Evolutionary conservation across 53 echinoderm and acorn worm genomes (phyloP), one percentile per base, ranked within the genome.

Genomic region (Luidia sarsii): DNA sequence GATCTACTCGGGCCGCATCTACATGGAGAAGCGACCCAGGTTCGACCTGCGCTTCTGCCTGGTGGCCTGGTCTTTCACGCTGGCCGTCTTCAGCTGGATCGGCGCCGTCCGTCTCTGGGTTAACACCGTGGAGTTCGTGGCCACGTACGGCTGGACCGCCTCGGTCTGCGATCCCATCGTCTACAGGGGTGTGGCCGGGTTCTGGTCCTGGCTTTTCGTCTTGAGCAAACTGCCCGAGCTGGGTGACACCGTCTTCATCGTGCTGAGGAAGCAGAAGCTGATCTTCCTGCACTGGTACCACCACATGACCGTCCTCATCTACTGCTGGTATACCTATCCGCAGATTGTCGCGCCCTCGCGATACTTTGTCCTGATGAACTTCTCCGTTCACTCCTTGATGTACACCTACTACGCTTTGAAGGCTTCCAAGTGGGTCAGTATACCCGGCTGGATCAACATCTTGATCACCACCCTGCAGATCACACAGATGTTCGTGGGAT

Each of bases 261-360:
- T 96, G n/a, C 87, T 96, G 3, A 82, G 93, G 24, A 96, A 96
- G 64, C 93, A 93, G 81, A 88, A 79, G 25, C 68, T 96, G 51
- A 96, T 96, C 46, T 96, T 96, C 54, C 91, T 96, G 15, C 97
- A 96, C 72, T 96, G 97, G 97, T 96, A 96, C 41, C 97, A 96
- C 36, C 97, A 96, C 80, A 90, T 93, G 39, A 96, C 97, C 0
- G 97, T 96, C 8, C 86, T 96, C 4, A 86, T 96, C 23, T 96
- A 96, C 85, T 82, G 88, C 33, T 96, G 97, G 97, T 96, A 96
- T 79, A 96, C 88, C 67, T 96, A 96, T 57, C 85, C 93, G 16
- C 91, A 88, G 63, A 57, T 88, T 41, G 84, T 90, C 24, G 93
- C 93, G 4, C 93, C 83, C 0, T 93, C 90, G 10, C 90, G 97